These are phyloP conservation scores for Crotophaga sulcirostris DNA, from an alignment of 2,113 vertebrate species.

Conservation along the genomic window DNA sequence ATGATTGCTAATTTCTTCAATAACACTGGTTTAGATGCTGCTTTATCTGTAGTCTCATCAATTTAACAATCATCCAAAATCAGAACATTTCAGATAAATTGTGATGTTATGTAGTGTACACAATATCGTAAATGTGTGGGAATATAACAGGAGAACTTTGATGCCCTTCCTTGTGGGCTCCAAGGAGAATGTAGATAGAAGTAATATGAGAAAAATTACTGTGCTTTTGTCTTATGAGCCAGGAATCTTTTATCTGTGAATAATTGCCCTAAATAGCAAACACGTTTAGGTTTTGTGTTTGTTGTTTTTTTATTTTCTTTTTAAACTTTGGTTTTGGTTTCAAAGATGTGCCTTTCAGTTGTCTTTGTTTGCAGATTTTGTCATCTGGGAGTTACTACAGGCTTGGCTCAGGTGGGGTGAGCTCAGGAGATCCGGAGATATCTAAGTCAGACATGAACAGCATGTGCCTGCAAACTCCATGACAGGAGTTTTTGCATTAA, in stretches of 20 bases:
- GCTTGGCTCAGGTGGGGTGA: not conserved
- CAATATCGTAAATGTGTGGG: not conserved
- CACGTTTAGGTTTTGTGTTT: no score
- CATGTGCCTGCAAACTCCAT: not conserved
- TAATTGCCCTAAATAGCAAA: not conserved
- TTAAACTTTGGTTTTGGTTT: not conserved
- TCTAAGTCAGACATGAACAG: not conserved
- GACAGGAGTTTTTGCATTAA: not conserved
- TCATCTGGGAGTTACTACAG: not conserved
- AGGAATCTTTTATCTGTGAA: not conserved
- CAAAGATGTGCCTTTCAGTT: not conserved
- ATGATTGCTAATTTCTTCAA: accelerated
- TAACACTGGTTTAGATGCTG: not conserved
- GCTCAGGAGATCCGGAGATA: not conserved
- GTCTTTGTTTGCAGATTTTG: not conserved
- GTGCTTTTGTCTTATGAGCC: not conserved
- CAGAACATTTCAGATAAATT: not conserved
- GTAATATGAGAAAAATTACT: not conserved
- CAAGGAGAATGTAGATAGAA: not conserved
- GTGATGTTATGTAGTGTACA: not conserved
- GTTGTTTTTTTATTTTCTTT: not conserved
- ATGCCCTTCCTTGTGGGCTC: not conserved
- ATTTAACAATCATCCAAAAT: not conserved
- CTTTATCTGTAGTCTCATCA: not conserved
- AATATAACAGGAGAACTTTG: accelerated